phyloP scores from a whole-genome alignment of 2,113 vertebrate genomes.

The Podarcis cretensis region DNA sequence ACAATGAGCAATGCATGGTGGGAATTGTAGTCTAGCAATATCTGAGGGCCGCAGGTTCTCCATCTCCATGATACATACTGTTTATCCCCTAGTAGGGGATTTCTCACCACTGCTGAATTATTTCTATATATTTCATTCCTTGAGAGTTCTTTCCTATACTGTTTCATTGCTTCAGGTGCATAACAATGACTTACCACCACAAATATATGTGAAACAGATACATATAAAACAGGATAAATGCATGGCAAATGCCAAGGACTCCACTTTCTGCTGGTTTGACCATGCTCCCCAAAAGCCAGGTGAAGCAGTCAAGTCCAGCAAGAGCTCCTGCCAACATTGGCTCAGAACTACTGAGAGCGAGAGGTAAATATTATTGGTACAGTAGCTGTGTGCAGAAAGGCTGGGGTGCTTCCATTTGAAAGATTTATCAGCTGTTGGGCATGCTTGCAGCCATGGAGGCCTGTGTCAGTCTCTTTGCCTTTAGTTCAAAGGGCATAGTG shows the following conservation, averaged over 20 bases:
- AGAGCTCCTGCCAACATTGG: neutral
- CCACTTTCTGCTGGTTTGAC: neutral
- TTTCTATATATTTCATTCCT: neutral
- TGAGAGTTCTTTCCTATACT: neutral
- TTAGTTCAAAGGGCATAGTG: neutral
- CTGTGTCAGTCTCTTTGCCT: neutral
- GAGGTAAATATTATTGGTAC: neutral
- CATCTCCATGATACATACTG: neutral
- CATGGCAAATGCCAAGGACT: neutral
- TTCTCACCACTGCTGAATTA: neutral
- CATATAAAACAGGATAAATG: neutral
- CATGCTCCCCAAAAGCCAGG: neutral
- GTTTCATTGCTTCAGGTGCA: neutral
- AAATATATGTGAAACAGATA: neutral
- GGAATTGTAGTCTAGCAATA: neutral
- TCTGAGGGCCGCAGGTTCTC: neutral
- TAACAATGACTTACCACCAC: neutral
- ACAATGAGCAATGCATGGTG: neutral
- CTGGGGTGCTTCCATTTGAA: neutral
- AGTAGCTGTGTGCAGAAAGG: neutral
- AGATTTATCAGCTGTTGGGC: neutral
- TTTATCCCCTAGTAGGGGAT: neutral
- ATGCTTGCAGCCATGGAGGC: neutral
- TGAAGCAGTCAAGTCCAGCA: neutral
- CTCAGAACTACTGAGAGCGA: neutral